Evolutionary conservation across 2,113 vertebrate species (phyloP), one percentile per base, ranked within the genome.

Genomic region (Orthonyx spaldingii): DNA sequence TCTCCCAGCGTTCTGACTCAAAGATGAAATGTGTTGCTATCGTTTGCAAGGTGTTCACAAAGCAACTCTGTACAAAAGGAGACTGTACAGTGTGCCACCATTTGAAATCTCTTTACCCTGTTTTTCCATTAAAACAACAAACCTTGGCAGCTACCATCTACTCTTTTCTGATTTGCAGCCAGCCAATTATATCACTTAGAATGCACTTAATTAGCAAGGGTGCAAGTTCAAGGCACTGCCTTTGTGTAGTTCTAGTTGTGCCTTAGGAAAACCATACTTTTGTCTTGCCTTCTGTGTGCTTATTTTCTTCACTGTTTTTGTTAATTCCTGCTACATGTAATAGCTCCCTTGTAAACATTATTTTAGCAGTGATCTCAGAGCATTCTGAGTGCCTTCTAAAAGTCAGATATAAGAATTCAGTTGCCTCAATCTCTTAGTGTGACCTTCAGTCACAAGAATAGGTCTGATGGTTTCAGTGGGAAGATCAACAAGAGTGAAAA

Each of bases 61-160:
- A 94, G 60, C 15, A 59, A 3, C 37, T 94, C 79, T 81, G 59
- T 41, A 46, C 60, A 76, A 91, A 79, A 87, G 41, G 82, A 90
- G n/a, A 70, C 30, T 41, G 24, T 64, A 23, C 26, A 37, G n/a
- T 0, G 3, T 56, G 55, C 23, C 44, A 68, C 50, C 21, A 55
- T 85, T 94, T 87, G 30, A 89, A 95, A 90, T 94, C 55, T 77
- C 47, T 83, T 84, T 95, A 37, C 18, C 55, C 27, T 71, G 27
- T 80, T 94, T 93, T 94, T 77, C 72, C 66, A 52, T 87, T 89
- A 74, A 89, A 91, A 75, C 59, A 89, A 53, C 81, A 95, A 90
- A 66, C 69, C 42, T 84, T 94, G 84, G 84, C 87, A 89, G 35
- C 59, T 66, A 79, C 39, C 28, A 87, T 90, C 71, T 84, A 68